Evolutionary conservation across 1,140 invertebrate genomes (phyloP), one percentile per base, ranked within the genome.

Genomic region (Zophobas morio): DNA sequence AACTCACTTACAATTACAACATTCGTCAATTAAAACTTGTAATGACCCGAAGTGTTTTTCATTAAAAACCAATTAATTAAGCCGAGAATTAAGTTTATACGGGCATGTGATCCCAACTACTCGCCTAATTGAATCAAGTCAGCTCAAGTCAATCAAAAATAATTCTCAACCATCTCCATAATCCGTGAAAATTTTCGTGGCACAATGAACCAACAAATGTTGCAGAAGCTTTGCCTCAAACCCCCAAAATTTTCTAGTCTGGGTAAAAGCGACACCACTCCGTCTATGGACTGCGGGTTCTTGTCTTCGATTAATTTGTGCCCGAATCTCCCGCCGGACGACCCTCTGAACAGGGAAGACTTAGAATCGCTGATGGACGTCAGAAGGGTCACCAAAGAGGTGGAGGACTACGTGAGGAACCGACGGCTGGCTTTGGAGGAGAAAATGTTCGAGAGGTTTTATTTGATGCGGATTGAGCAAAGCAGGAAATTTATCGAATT

Each of bases 401-500:
- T 81, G 1, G 75, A 80, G 42, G 77, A 79, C 1, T 79, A 76
- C 49, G 49, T 81, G 70, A 80, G 77, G 47, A 51, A 63, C 20
- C 47, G 47, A n/a, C 60, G 57, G 6, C 70, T 42, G 3, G 53
- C 76, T 33, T 77, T 81, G 33, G 79, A 78, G 36, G 79, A 81
- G 32, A 81, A 80, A 71, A 78, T 81, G 77, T 56, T 78, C 2
- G 75, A 80, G 51, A 70, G 71, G 20, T 81, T 81, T 51, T 81
- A 81, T 46, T 53, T 51, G 8, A 49, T 81, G 36, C 74, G 81
- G 60, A 78, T 81, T 6, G 75, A 74, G 34, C 77, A 77, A 6
- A 81, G 81, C 56, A 81, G 78, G 60, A 77, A 81, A 36, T 81
- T 81, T 66, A 80, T 81, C 49, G 77, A 75, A 36, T 56, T 81